Conservation (phyloP, 2,888 invertebrate genomes). For the Sympetrum striolatum region DNA sequence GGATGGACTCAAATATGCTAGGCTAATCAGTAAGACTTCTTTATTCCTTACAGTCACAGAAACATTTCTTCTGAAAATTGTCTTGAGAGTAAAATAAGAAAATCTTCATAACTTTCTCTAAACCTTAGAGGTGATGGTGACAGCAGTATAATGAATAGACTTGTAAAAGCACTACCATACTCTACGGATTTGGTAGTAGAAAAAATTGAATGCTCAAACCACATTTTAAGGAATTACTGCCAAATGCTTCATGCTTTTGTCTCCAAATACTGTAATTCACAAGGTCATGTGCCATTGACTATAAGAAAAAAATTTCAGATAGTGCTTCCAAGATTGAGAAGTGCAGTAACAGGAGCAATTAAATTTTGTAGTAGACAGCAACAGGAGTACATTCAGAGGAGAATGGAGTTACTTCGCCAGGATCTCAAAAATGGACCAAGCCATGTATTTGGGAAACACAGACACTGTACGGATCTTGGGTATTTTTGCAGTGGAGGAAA, state of each 20-base stretch:
- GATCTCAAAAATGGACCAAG: conserved; percentile 46
- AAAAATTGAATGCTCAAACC: background rate
- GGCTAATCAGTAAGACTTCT: conserved; percentile 12
- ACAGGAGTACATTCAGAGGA: background rate
- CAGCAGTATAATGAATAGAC: background rate
- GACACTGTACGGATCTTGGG: background rate
- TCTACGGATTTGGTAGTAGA: background rate
- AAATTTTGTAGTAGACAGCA: background rate
- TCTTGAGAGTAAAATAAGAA: too few species aligned
- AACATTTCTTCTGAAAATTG: too few species aligned
- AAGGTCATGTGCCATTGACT: background rate
- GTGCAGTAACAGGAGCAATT: conserved; percentile 42
- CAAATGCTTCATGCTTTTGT: conserved; percentile 10
- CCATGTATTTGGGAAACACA: conserved; percentile 46
- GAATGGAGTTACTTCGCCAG: background rate
- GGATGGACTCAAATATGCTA: conserved; percentile 45
- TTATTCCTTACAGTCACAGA: too few species aligned
- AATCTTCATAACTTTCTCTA: background rate
- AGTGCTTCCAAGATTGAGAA: background rate
- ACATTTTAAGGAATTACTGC: background rate
- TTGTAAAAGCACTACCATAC: background rate
- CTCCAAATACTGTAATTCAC: background rate
- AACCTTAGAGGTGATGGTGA: background rate
- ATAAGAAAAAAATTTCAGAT: conserved; percentile 6
- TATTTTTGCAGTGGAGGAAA: conserved; percentile 46